Evolutionary conservation across 2,113 vertebrate species (phyloP).

Genomic region (Pelodiscus sinensis): DNA sequence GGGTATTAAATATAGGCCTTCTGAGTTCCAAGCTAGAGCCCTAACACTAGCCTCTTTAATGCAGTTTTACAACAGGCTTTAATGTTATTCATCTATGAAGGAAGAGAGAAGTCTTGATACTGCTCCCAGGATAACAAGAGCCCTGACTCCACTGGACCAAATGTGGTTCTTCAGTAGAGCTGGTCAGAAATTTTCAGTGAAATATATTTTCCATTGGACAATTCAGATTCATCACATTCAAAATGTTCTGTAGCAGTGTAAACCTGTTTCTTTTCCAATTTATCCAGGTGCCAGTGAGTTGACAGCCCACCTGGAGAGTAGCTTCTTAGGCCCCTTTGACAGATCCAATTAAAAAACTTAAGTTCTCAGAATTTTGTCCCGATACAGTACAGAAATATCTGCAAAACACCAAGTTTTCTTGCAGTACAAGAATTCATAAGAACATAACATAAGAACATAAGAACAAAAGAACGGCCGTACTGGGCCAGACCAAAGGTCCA

Average conservation of each 20-base stretch:
- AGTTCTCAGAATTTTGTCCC: neutral
- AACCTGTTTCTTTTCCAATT: neutral
- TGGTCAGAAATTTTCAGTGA: neutral
- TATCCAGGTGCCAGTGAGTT: neutral
- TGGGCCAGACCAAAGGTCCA: too few relatives aligned
- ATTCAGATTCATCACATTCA: neutral
- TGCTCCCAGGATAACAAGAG: neutral
- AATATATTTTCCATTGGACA: neutral
- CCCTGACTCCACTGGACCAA: neutral
- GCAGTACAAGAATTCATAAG: neutral
- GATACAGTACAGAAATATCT: neutral
- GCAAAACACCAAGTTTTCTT: neutral
- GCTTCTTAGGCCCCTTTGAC: neutral
- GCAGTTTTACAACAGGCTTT: neutral
- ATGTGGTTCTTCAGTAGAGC: neutral
- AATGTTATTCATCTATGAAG: neutral
- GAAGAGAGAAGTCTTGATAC: neutral
- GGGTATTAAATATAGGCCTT: neutral
- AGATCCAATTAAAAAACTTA: neutral
- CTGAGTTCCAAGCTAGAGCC: neutral
- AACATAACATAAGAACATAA: too few relatives aligned
- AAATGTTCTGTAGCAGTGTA: neutral
- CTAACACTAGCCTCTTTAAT: neutral
- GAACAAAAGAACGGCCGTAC: too few relatives aligned
- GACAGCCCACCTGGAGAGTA: neutral